These are phyloP conservation scores for Paratrypauchen microcephalus DNA, from an alignment of 2,797 vertebrate species.

Conservation along the genomic window DNA sequence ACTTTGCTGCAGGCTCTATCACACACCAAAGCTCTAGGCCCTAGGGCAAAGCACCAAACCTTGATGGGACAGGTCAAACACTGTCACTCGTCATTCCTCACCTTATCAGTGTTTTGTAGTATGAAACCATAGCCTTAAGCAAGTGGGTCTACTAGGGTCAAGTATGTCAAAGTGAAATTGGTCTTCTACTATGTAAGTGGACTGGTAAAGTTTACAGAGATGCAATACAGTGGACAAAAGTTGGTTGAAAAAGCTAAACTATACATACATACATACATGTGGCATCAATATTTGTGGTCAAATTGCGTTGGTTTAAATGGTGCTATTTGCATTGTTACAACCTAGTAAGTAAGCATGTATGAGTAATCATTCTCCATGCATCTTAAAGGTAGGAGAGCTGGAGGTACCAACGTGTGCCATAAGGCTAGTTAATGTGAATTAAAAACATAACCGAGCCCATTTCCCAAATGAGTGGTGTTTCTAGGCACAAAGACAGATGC, in stretches of 20 bases:
- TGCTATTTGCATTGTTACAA: neutral
- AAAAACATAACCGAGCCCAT: conserved; percentile 40
- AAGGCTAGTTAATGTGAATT: conserved; percentile 14
- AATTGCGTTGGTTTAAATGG: neutral
- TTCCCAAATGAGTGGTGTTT: conserved; percentile 37
- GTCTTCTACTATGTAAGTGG: conserved; percentile 2
- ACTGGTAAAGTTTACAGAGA: conserved; percentile 1
- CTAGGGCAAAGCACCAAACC: conserved; percentile 36
- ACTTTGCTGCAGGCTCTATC: conserved; percentile 25
- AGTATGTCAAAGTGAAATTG: conserved; percentile 31
- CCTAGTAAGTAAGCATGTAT: conserved; percentile 26
- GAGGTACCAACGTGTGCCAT: neutral
- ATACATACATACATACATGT: no score
- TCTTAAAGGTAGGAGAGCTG: conserved; percentile 28
- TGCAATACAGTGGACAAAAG: no score
- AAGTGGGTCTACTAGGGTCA: conserved; percentile 44
- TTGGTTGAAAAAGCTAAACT: no score
- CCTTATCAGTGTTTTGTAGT: conserved; percentile 34
- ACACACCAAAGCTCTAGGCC: conserved; percentile 8
- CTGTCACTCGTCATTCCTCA: conserved; percentile 30
- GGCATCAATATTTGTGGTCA: neutral
- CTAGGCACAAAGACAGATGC: conserved; percentile 31
- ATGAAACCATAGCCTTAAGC: conserved; percentile 57
- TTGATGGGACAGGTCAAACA: conserved; percentile 50
- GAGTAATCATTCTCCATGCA: conserved; percentile 34